Base-by-base conservation (phyloP, 2,888 invertebrate genomes). In the Glaucopsyche alexis region DNA sequence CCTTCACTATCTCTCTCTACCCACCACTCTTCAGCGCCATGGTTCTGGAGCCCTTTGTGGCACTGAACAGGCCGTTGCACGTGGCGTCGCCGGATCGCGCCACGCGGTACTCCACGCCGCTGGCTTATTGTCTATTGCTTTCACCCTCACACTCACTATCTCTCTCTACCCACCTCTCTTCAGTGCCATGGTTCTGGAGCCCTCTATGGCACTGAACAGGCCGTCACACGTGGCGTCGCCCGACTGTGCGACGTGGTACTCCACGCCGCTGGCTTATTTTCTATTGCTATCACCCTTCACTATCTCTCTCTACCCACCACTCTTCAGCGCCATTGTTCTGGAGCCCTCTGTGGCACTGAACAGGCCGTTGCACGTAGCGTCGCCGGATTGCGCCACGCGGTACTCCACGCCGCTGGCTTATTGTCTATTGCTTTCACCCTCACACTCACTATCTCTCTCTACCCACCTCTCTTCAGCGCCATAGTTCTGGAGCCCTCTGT, bases 201-300 rank as follows among this genome's bases (percentile, higher is more conserved):
- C 97, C 82, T 97, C 98, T 77, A 96, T 96, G 67, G 98, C 97
- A 82, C 97, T 97, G 88, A 97, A 97, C 74, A 98, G 94, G 29
- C 98, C 98, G 86, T 98, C 98, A 88, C 98, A 98, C 47, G 98
- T 98, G 74, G 98, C 98, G 87, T 98, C 98, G 9, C 97, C 98
- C 71, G 97, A 97, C 90, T 98, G 40, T 40, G 6, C 40, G 4
- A 40, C 40, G 40, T 3, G 40, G 40, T 40, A 40, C 40, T 19
- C 9, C 1, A 9, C 52, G 3, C 16, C 52, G 0, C 16, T 55
- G 9, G 52, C 8, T n/a, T n/a, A n/a, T n/a, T n/a, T n/a, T n/a
- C n/a, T n/a, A n/a, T n/a, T n/a, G n/a, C n/a, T n/a, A n/a, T n/a
- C n/a, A n/a, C n/a, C n/a, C n/a, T n/a, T n/a, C n/a, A n/a, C n/a